Conservation (phyloP, 2,888 invertebrate genomes). For the Tineola bisselliella region DNA sequence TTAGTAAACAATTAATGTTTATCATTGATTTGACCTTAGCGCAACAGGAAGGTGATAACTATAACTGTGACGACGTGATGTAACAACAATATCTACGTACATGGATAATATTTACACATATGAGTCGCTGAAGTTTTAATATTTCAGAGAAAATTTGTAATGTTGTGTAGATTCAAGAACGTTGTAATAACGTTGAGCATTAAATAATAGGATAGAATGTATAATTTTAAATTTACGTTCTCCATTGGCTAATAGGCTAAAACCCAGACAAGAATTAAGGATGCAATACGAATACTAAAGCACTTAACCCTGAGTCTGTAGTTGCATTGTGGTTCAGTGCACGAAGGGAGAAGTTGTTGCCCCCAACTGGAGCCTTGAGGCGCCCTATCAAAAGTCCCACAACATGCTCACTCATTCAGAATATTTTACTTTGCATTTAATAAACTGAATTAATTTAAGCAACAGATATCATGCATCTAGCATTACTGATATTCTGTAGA, state of each 20-base stretch:
- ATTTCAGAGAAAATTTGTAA: neutral
- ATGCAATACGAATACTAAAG: constrained; percentile 15
- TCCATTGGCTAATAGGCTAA: too few relatives aligned
- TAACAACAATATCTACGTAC: neutral
- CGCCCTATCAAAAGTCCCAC: constrained; percentile 21
- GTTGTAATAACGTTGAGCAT: too few relatives aligned
- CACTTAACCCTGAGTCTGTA: constrained; percentile 22
- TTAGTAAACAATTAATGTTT: constrained; percentile 7
- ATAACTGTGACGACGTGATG: constrained; percentile 15
- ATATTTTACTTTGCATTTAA: neutral
- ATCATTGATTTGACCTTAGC: constrained; percentile 16
- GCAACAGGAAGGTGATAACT: constrained; percentile 17
- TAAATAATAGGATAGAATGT: too few relatives aligned
- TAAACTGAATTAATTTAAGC: neutral
- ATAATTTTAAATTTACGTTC: too few relatives aligned
- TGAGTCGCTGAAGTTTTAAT: neutral
- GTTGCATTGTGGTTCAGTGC: constrained; percentile 34
- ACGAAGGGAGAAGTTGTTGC: constrained; percentile 51
- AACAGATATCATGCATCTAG: neutral
- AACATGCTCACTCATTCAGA: neutral
- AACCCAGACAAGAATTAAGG: neutral
- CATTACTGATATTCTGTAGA: too few relatives aligned
- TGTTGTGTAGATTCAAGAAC: too few relatives aligned
- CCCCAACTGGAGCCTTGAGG: constrained; percentile 41
- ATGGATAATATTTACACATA: constrained; percentile 1